Evolutionary conservation across 2,888 invertebrate genomes (phyloP).

Genomic region (Drosophila vallismaia): DNA sequence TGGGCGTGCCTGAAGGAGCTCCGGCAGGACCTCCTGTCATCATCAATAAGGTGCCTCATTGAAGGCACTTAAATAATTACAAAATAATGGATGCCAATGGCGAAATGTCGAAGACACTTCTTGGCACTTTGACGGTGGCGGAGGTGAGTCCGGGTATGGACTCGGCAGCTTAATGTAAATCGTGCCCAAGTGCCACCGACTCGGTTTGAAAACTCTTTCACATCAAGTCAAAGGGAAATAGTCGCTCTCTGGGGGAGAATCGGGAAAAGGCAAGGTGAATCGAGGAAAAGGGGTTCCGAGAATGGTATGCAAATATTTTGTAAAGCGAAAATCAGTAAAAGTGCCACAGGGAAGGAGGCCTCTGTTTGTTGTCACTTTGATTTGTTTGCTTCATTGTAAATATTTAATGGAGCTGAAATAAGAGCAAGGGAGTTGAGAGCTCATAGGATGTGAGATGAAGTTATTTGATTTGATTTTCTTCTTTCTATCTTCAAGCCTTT

Average conservation of each 20-base stretch:
- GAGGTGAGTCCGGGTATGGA: background rate
- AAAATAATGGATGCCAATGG: slow-evolving; percentile 70
- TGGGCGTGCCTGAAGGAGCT: slow-evolving; percentile 12
- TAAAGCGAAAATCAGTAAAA: slow-evolving; percentile 68
- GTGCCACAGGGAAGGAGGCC: slow-evolving; percentile 38
- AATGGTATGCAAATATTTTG: slow-evolving; percentile 69
- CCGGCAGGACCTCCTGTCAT: slow-evolving; percentile 16
- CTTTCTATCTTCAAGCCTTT: slow-evolving; percentile 1
- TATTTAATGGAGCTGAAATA: slow-evolving; percentile 73
- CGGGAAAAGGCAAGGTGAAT: background rate
- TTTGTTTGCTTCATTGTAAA: slow-evolving; percentile 69
- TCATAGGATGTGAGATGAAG: slow-evolving; percentile 1
- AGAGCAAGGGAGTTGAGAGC: slow-evolving; percentile 38
- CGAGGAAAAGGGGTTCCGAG: background rate
- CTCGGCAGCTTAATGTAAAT: slow-evolving; percentile 64
- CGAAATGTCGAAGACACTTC: slow-evolving; percentile 29
- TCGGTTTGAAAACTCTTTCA: slow-evolving; percentile 60
- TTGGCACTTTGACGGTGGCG: slow-evolving; percentile 25
- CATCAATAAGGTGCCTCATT: slow-evolving; percentile 46
- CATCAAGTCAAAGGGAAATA: slow-evolving; percentile 40
- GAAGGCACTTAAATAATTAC: slow-evolving; percentile 77
- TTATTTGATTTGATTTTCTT: slow-evolving; percentile 8
- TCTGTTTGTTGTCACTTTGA: slow-evolving; percentile 70
- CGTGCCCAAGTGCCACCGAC: slow-evolving; percentile 65
- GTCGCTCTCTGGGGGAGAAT: slow-evolving; percentile 24